phyloP scores from a whole-genome alignment of 1,140 invertebrate genomes.

The Pseudoatta argentina region DNA sequence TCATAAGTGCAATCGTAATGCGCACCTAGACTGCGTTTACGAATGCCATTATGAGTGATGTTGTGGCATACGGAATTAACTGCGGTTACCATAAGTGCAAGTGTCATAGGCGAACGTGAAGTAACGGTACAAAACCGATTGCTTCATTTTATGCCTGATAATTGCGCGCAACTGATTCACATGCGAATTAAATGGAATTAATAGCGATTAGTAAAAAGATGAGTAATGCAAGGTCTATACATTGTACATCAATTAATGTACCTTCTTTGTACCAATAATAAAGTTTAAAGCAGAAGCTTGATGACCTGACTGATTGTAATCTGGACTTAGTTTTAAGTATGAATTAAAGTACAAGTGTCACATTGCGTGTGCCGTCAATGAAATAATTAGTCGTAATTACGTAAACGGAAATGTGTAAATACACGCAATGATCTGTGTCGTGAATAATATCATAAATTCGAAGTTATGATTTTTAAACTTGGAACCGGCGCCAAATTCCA shows the following conservation, averaged over 20 bases:
- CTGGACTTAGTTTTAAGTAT: neutral
- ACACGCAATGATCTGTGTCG: no score
- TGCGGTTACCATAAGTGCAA: slow-evolving; percentile 52
- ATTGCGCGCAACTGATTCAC: slow-evolving; percentile 14
- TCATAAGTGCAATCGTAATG: slow-evolving; percentile 40
- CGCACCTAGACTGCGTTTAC: slow-evolving; percentile 37
- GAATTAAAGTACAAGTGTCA: neutral
- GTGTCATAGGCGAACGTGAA: slow-evolving; percentile 41
- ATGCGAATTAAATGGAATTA: neutral
- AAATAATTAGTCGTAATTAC: slow-evolving; percentile 21
- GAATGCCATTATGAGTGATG: slow-evolving; percentile 49
- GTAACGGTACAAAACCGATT: slow-evolving; percentile 37
- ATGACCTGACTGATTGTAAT: neutral
- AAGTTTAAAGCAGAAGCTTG: neutral
- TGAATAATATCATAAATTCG: slow-evolving; percentile 23
- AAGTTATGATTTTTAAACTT: slow-evolving; percentile 22
- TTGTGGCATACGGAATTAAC: slow-evolving; percentile 54
- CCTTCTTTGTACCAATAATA: neutral
- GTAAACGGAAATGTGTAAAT: slow-evolving; percentile 16
- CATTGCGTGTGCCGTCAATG: neutral
- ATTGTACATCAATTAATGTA: neutral
- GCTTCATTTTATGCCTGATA: slow-evolving; percentile 49
- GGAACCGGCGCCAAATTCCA: slow-evolving; percentile 13
- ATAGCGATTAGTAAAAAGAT: slow-evolving; percentile 10
- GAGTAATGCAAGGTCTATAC: neutral